Evolutionary conservation across 2,797 vertebrate genomes (phyloP), one percentile per base, ranked within the genome.

Genomic region (Pseudomugil gertrudae): DNA sequence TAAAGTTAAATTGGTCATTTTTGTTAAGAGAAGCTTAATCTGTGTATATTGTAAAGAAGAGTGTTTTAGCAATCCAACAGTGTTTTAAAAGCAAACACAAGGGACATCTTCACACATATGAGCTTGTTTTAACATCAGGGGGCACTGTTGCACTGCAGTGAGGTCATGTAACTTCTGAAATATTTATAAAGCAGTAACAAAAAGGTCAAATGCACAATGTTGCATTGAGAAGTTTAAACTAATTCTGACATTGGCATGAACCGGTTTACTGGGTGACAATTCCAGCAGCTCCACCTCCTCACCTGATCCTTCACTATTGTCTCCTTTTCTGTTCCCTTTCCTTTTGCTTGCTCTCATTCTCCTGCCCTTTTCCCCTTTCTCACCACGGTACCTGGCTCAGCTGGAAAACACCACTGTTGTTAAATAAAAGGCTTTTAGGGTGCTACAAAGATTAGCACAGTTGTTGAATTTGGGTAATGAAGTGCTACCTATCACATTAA

Each of bases 81-180:
- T 26, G 19, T 50, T 62, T 67, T 60, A 3, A 56, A 63, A 38
- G 14, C 55, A 58, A 59, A 53, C 9, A 55, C 1, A 3, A 23
- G 9, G 19, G 35, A 23, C n/a, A 52, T 27, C 0, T 54, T 48
- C 1, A 21, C 1, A 0, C 57, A 15, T 9, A 24, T 66, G 56
- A 24, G 5, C 2, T 6, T 57, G 14, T 53, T 2, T 73, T 23
- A 63, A 65, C 90, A 76, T 40, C 43, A 5, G 92, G 84, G 81
- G 90, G 92, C 87, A 63, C 69, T 92, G 84, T 89, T 86, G 88
- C 69, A 53, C 83, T 80, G 60, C 60, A 30, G 51, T 59, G 1
- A 30, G 9, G 8, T 1, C 2, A 9, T 48, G 45, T 15, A 53
- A 54, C 60, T 30, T 61, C 58, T 72, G 57, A 59, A 66, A 69